These are phyloP conservation scores for Paratilapia polleni DNA, from an alignment of 2,113 vertebrate genomes.

Conservation along the genomic window DNA sequence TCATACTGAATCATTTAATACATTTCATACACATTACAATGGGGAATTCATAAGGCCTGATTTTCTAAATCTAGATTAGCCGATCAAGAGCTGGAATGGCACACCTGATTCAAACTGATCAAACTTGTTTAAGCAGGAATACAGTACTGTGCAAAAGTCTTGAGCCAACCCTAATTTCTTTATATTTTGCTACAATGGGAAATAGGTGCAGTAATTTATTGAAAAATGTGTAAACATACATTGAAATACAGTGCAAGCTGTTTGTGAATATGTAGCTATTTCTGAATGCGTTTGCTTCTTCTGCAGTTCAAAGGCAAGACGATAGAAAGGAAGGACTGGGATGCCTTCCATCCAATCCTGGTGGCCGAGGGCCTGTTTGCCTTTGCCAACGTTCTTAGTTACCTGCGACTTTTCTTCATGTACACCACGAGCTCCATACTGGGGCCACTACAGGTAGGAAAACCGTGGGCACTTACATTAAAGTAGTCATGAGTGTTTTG, in stretches of 20 bases:
- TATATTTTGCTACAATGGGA: no score
- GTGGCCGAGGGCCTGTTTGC: constrained; percentile 98
- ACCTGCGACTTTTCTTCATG: constrained; percentile 98
- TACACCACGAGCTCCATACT: constrained; percentile 98
- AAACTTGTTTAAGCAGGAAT: no score
- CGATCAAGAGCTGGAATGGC: not conserved
- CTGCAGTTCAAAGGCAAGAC: constrained; percentile 81
- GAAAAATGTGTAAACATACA: no score
- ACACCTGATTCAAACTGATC: not conserved
- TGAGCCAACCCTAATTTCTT: no score
- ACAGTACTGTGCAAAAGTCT: no score
- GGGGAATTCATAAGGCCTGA: no score
- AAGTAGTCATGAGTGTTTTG: not conserved
- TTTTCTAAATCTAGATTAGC: not conserved
- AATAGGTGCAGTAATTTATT: no score
- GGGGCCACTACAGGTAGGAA: constrained; percentile 93
- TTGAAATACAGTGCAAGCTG: no score
- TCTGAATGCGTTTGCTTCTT: constrained; percentile 22
- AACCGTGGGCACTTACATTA: not conserved
- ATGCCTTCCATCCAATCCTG: constrained; percentile 95
- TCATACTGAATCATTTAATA: no score
- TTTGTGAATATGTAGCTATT: not conserved
- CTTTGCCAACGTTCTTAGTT: constrained; percentile 96
- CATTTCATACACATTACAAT: no score
- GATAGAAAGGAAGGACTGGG: constrained; percentile 95